phyloP scores from a whole-genome alignment of 2,888 invertebrate species.

The Lochmaea capreae region DNA sequence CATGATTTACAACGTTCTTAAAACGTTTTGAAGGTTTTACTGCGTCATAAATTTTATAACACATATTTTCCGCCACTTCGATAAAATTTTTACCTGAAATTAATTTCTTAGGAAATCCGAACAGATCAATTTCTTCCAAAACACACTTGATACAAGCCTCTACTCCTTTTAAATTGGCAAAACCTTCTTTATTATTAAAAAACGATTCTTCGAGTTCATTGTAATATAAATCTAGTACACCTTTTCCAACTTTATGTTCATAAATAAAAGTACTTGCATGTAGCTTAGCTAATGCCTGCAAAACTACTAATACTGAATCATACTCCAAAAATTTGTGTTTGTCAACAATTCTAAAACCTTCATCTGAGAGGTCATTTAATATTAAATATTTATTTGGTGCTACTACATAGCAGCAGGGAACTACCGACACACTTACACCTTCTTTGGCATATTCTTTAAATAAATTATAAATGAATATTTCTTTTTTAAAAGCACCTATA shows the following conservation, averaged over 20 bases:
- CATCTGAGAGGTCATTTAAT: constrained; percentile 62
- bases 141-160: constrained; percentile 55
- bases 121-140: constrained; percentile 53
- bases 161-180: constrained; percentile 49
- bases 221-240: constrained; percentile 47
- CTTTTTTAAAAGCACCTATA: constrained; percentile 55
- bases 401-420: constrained; percentile 59
- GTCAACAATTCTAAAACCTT: constrained; percentile 55
- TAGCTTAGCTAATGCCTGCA: constrained; percentile 58
- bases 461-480: constrained; percentile 53
- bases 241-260: constrained; percentile 49
- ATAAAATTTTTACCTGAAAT: constrained; percentile 53
- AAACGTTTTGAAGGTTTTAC: constrained; percentile 62
- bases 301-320: constrained; percentile 53
- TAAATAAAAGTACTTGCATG: constrained; percentile 63
- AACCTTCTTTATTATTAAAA: constrained; percentile 50
- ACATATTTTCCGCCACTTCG: constrained; percentile 45
- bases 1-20: constrained; percentile 71
- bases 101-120: constrained; percentile 52
- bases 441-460: constrained; percentile 47
- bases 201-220: constrained; percentile 51
- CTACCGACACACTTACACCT: constrained; percentile 53
- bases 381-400: constrained; percentile 58
- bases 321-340: constrained; percentile 54
- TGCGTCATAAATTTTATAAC: constrained; percentile 51